A percentile compares a stretch with the other conserved stretches of the same genome.
Conservation (phyloP, 1,140 invertebrate species). For the Drosophila equinoxialis region DNA sequence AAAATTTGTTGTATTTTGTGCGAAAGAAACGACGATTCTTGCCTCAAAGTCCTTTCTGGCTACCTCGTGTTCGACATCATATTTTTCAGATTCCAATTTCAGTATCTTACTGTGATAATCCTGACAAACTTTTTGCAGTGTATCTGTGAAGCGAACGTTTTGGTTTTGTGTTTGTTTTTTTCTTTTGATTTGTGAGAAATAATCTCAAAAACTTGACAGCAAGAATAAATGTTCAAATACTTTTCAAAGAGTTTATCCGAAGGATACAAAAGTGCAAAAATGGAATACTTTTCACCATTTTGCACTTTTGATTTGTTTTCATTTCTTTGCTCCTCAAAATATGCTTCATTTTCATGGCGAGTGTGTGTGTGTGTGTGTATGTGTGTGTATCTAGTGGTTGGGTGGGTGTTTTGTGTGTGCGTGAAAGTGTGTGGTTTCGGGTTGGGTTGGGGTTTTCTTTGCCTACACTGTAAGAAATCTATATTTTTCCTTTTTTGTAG, state of each 20-base stretch:
- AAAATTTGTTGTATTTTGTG: neutral
- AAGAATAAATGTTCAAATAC: neutral
- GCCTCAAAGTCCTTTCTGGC: slow-evolving; percentile 96
- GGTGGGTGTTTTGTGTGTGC: slow-evolving; percentile 27
- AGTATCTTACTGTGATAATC: slow-evolving; percentile 94
- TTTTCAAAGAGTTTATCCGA: neutral
- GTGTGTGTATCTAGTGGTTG: slow-evolving; percentile 8
- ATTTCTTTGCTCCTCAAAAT: neutral
- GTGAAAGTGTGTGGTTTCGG: neutral
- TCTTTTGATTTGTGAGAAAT: slow-evolving; percentile 5
- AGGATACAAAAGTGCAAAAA: neutral
- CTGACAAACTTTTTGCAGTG: slow-evolving; percentile 92
- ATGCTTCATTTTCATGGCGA: neutral
- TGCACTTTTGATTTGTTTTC: neutral
- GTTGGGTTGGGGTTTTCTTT: neutral
- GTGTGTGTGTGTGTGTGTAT: slow-evolving; percentile 13
- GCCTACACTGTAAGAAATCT: slow-evolving; percentile 4
- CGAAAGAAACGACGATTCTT: slow-evolving; percentile 68
- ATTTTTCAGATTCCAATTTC: slow-evolving; percentile 96
- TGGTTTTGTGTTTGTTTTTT: slow-evolving; percentile 18
- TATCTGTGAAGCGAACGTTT: slow-evolving; percentile 85
- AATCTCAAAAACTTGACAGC: slow-evolving; percentile 19
- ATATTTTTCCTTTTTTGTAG: neutral
- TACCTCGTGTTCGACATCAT: slow-evolving; percentile 98
- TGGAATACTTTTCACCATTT: neutral